phyloP scores from a whole-genome alignment of 2,113 vertebrate species.

The Oryzias celebensis region DNA sequence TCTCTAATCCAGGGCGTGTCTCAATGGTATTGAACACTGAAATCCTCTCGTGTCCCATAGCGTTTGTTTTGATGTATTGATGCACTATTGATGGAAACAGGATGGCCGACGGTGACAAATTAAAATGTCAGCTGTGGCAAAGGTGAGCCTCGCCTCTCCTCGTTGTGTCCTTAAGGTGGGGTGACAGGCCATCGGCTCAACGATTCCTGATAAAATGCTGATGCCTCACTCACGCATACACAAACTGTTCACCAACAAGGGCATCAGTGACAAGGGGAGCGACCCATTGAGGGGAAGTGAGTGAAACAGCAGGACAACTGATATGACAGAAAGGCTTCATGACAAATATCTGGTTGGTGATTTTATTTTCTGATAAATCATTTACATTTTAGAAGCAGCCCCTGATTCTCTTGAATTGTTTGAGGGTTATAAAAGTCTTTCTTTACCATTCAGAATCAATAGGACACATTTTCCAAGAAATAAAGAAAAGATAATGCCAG shows the following conservation, averaged over 20 bases:
- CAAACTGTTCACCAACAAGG: slow-evolving; percentile 57
- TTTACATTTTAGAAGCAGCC: slow-evolving; percentile 8
- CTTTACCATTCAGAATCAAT: slow-evolving; percentile 24
- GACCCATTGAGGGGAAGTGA: slow-evolving; percentile 48
- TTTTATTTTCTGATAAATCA: slow-evolving; percentile 3
- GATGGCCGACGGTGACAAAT: slow-evolving; percentile 71
- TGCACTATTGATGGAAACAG: slow-evolving; percentile 66
- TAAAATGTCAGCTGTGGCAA: slow-evolving; percentile 76
- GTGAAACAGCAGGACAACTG: slow-evolving; percentile 38
- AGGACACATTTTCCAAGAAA: slow-evolving; percentile 21
- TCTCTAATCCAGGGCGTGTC: slow-evolving; percentile 60
- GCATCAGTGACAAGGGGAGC: slow-evolving; percentile 50
- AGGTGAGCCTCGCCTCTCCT: slow-evolving; percentile 66
- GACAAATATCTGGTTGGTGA: slow-evolving; percentile 3
- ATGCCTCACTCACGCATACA: slow-evolving; percentile 46
- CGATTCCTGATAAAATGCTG: slow-evolving; percentile 70
- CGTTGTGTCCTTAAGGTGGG: slow-evolving; percentile 57
- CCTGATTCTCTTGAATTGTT: slow-evolving; percentile 1
- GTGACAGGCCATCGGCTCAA: slow-evolving; percentile 65
- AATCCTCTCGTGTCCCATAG: slow-evolving; percentile 56
- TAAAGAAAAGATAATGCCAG: slow-evolving; percentile 20
- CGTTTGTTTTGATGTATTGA: slow-evolving; percentile 73
- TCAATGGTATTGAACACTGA: slow-evolving; percentile 66
- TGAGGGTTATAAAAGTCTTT: slow-evolving; percentile 18
- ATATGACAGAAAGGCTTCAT: slow-evolving; percentile 27